Base-by-base conservation (phyloP, 2,113 vertebrate genomes). In the Odontesthes bonariensis region DNA sequence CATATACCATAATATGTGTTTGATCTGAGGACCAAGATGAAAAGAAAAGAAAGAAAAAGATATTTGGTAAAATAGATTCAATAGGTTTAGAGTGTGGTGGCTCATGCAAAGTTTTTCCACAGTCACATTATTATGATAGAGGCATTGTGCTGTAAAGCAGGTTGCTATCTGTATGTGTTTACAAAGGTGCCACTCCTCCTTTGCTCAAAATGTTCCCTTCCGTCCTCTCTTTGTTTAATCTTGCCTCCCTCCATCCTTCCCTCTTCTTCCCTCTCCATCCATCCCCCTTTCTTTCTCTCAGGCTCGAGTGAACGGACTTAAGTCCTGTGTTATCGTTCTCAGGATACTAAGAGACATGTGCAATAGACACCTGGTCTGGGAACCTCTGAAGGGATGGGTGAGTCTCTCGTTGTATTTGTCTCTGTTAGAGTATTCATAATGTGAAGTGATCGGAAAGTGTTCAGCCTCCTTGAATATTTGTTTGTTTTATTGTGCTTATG, bases 361-460 rank as follows among this genome's bases (percentile, higher is more conserved):
- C 96, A 99, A 98, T 94, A 95, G 97, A 95, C 95, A 97, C 78
- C 93, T 95, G n/a, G 92, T 95, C 49, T 99, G 98, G 98, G 96
- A 97, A 64, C 96, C 96, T n/a, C 95, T 99, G 72, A 98, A 97
- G 94, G 98, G 98, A 95, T 99, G 98, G 98, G 98, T 99, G 90
- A 98, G 98, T 96, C 91, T 73, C 44, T 9, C 31, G 19, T 61
- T 75, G n/a, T 53, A 40, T 35, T 70, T 54, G 16, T 40, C 33
- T 53, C 6, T 23, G 6, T 31, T 27, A 47, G 13, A 52, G 13
- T 1, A 19, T 52, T 66, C 8, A 4, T 52, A 12, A 5, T n/a
- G 6, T 27, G 23, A 63, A 63, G 32, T 12, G 8, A 63, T 31
- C 10, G 35, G 35, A 38, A 38, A 38, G 35, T 2, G 35, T 38